Percentiles rank a stretch among this genome's conserved stretches.
Conservation (phyloP, 2,888 invertebrate species). For the Disparrhopalites patrizii region DNA sequence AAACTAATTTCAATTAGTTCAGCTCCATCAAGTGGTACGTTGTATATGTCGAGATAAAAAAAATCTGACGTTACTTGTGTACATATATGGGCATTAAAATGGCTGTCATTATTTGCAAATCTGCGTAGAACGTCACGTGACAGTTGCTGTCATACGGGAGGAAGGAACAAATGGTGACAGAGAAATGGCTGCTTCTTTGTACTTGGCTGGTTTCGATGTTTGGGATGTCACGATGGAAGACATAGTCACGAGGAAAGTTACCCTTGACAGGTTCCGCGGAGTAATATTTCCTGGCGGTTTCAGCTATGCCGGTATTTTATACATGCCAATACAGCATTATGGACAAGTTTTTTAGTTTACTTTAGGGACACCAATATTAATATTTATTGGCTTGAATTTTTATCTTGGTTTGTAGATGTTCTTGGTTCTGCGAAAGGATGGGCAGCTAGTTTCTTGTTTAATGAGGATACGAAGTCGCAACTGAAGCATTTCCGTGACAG, state of each 20-base stretch:
- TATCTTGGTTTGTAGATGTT: constrained; percentile 64
- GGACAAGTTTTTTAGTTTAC: neutral
- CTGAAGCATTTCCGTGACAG: constrained; percentile 71
- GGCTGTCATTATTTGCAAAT: neutral
- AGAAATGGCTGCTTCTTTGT: constrained; percentile 77
- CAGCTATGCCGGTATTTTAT: constrained; percentile 83
- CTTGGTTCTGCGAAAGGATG: constrained; percentile 97
- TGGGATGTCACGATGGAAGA: constrained; percentile 95
- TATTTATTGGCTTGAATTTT: neutral
- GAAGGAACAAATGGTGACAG: constrained; percentile 97
- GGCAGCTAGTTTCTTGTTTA: constrained; percentile 87
- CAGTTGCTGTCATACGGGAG: constrained; percentile 91
- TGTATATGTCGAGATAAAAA: neutral
- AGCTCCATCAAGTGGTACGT: neutral
- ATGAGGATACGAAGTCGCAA: constrained; percentile 68
- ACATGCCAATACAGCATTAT: too few species aligned
- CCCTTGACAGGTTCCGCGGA: constrained; percentile 77
- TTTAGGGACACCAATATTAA: neutral
- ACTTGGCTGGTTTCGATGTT: constrained; percentile 73
- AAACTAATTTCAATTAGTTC: constrained; percentile 50
- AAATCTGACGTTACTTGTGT: neutral
- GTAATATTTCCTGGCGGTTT: constrained; percentile 97
- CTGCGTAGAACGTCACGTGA: constrained; percentile 51
- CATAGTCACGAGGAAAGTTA: constrained; percentile 65
- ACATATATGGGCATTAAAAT: neutral